Evolutionary conservation across 2,797 vertebrate genomes (phyloP).

Genomic region (Eupleurogrammus muticus): DNA sequence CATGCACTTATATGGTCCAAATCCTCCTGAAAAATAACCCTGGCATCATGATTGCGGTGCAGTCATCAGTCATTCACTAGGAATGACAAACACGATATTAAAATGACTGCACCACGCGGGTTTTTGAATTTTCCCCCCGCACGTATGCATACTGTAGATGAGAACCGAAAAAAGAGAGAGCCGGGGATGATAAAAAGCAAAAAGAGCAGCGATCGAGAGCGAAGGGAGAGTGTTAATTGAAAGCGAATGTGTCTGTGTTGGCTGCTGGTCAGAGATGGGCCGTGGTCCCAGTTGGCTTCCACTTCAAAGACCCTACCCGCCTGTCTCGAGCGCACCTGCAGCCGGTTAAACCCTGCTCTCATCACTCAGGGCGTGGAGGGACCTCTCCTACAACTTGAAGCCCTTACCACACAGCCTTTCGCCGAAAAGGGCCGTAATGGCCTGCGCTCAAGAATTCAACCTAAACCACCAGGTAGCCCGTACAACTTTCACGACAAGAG

Average conservation of each 20-base stretch:
- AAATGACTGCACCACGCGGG: neutral
- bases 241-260: conserved; percentile 83
- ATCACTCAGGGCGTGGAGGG: conserved; percentile 81
- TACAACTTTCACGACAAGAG: conserved; percentile 39
- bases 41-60: neutral
- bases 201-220: conserved; percentile 52
- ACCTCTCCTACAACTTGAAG: conserved; percentile 66
- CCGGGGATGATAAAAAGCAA: conserved; percentile 40
- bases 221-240: conserved; percentile 79
- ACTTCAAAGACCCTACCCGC: conserved; percentile 83
- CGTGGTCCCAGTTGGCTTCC: conserved; percentile 82
- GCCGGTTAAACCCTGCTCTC: conserved; percentile 85
- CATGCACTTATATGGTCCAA: conserved; percentile 3
- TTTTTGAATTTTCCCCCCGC: conserved; percentile 21
- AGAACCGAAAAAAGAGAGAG: conserved; percentile 48
- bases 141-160: conserved; percentile 13
- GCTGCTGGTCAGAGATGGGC: conserved; percentile 82
- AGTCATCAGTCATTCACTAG: conserved; percentile 23
- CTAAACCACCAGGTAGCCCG: conserved; percentile 50
- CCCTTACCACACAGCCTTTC: conserved; percentile 52
- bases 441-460: conserved; percentile 56
- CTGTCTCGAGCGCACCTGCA: conserved; percentile 84
- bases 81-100: conserved; percentile 1
- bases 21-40: conserved; percentile 16
- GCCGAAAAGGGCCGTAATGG: conserved; percentile 60